Conservation (phyloP, 2,797 vertebrate species). For the Pantherophis vulpinus region DNA sequence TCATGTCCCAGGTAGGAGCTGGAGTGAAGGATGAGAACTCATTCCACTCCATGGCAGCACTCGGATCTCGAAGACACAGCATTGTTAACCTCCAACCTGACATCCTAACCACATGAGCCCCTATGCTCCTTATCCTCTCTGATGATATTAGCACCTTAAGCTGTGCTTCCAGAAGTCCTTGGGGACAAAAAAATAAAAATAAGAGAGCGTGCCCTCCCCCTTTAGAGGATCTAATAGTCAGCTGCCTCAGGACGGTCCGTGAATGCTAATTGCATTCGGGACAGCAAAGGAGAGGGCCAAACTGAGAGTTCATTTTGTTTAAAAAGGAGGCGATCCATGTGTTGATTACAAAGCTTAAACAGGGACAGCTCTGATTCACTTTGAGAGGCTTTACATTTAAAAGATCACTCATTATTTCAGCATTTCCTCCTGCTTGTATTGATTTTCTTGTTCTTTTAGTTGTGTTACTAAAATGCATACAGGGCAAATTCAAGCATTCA, state of each 20-base stretch:
- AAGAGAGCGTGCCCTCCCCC: not conserved
- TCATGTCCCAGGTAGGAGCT: not conserved
- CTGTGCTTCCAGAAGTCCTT: not conserved
- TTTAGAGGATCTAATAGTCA: not conserved
- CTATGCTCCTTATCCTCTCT: not conserved
- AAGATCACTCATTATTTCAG: conserved; percentile 5
- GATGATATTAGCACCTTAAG: not conserved
- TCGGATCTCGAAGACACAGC: not conserved
- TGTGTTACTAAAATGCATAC: conserved; percentile 36
- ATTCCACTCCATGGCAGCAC: not conserved
- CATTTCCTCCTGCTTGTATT: conserved; percentile 37
- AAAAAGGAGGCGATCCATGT: not conserved
- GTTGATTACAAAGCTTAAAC: conserved; percentile 3
- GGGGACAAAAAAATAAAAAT: not conserved
- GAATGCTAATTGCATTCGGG: not conserved
- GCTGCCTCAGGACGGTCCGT: not conserved
- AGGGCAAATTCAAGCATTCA: conserved; percentile 38
- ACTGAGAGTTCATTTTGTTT: not conserved
- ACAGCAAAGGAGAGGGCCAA: conserved; percentile 1
- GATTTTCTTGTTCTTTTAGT: conserved; percentile 33
- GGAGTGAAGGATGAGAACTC: not conserved
- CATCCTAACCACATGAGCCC: not conserved
- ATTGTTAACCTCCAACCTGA: not conserved
- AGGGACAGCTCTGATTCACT: conserved; percentile 25
- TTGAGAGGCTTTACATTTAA: conserved; percentile 30